phyloP scores from a whole-genome alignment of 2,797 vertebrate genomes.

The Ctenosaura bakeri region DNA sequence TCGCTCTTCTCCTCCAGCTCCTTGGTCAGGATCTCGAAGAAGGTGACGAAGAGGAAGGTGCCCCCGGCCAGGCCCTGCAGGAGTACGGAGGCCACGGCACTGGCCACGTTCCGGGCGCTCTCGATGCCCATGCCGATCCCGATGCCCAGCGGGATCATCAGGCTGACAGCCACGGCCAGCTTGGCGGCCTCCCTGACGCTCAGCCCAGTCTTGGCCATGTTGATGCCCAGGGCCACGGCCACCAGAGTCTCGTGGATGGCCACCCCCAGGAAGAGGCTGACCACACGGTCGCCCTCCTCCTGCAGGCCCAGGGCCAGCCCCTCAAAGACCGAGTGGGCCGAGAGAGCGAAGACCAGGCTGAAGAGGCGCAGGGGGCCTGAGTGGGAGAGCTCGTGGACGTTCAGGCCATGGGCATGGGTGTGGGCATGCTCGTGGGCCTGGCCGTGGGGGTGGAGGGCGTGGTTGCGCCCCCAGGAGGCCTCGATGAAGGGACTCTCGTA shows the following conservation, averaged over 20 bases:
- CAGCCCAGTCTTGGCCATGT: slow-evolving; percentile 85
- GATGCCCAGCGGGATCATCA: slow-evolving; percentile 91
- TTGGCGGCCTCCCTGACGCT: slow-evolving; percentile 85
- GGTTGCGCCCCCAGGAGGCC: slow-evolving; percentile 39
- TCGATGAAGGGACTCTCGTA: slow-evolving; percentile 91
- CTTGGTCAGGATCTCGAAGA: slow-evolving; percentile 91
- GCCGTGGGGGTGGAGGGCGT: neutral
- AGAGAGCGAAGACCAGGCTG: slow-evolving; percentile 89
- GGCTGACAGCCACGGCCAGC: slow-evolving; percentile 85
- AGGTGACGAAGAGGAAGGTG: slow-evolving; percentile 93
- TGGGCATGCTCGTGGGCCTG: slow-evolving; percentile 54
- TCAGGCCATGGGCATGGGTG: slow-evolving; percentile 70
- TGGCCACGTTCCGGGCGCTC: slow-evolving; percentile 82
- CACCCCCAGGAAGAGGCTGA: slow-evolving; percentile 89
- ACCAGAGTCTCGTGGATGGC: slow-evolving; percentile 91
- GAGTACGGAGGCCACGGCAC: slow-evolving; percentile 84
- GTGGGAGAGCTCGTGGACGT: slow-evolving; percentile 76
- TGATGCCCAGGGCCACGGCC: slow-evolving; percentile 89
- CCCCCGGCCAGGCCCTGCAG: slow-evolving; percentile 91
- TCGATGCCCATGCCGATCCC: slow-evolving; percentile 88
- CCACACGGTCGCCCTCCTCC: slow-evolving; percentile 84
- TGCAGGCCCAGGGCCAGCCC: slow-evolving; percentile 93
- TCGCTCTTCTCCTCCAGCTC: slow-evolving; percentile 92
- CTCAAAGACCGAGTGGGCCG: slow-evolving; percentile 91
- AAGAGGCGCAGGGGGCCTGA: slow-evolving; percentile 87